Evolutionary conservation across 1,140 invertebrate species (phyloP), one percentile per base, ranked within the genome.

Genomic region (Brachionus plicatilis): DNA sequence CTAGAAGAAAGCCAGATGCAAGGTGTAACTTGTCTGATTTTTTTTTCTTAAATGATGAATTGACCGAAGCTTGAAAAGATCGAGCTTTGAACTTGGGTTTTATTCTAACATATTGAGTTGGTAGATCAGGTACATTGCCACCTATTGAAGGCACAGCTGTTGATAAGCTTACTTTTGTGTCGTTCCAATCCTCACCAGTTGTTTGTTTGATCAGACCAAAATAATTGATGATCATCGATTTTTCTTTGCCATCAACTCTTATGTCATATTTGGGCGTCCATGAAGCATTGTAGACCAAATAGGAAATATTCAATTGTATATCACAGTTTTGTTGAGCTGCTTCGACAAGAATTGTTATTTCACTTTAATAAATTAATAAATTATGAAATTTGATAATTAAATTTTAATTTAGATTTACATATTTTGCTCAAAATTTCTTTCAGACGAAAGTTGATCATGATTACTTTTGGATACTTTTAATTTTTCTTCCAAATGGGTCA

Each of bases 151-250:
- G 90, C 17, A 84, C 86, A 17, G 90, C 90, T 11, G 90, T 91
- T 14, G 88, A 89, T 65, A 91, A 86, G 70, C 86, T 87, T 9
- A 91, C 27, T 80, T 90, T 88, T 29, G 87, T 87, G 84, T 91
- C 87, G 14, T 65, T 86, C 90, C 90, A 91, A 85, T 91, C 89
- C 84, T 91, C 90, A 24, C 89, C 90, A 37, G 90, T 91, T 24
- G 86, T 87, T 85, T 91, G 90, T 53, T 87, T 86, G 27, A 91
- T 88, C 14, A 90, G 53, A 9, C 90, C 90, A 85, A 89, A 90
- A 85, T 91, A 91, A 12, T 72, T 56, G 85, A 89, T 88, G 85
- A 87, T 88, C 83, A 89, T 83, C n/a, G 47, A 79, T n/a, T 85
- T 85, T 41, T 88, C 86, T 43, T 86, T 85, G 41, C 86, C 88